Evolutionary conservation across 92 coral and sea anemone genomes (phyloP), one percentile per base, ranked within the genome.

Genomic region (Desmophyllum pertusum): DNA sequence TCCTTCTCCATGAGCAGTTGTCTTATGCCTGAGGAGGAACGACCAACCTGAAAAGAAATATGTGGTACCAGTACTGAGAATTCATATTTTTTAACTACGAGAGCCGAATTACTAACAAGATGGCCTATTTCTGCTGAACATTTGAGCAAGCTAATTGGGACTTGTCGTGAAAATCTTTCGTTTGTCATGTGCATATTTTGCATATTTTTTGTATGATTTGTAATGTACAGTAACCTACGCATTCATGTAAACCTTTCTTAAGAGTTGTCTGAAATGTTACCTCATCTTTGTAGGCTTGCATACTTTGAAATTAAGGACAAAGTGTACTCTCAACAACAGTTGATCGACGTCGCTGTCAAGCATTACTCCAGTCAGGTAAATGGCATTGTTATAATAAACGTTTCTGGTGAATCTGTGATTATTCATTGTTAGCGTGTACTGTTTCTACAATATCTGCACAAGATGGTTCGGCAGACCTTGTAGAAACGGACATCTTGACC

Each of bases 301-400:
- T 96, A 94, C 53, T 94, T 96, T 73, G 92, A 96, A 90, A 86
- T 96, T 78, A 79, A 83, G 40, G 86, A 88, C 73, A 94, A 94
- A 75, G 98, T 96, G 15, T 96, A 96, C 84, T 91, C 92, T 75
- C 98, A 89, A 39, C 91, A 93, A 48, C 99, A 96, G 84, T 70
- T 96, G 66, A 85, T 70, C 5, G 92, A 90, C 50, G 99, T 91
- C 41, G 95, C 93, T 23, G 68, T 78, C 50, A 92, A 96, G 76
- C 99, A 96, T 84, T 96, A 96, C 89, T 67, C 85, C 14, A 90
- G 99, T 65, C 99, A 96, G 93, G 99, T 96, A 81, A 64, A 76
- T 1, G 4, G 57, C 14, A n/a, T n/a, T n/a, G n/a, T 53, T 40
- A 25, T 27, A 7, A 23, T 10, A 62, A 30, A 62, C 37, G 0